These are phyloP conservation scores for Pteria penguin DNA, from an alignment of 2,888 invertebrate genomes.

Conservation along the genomic window DNA sequence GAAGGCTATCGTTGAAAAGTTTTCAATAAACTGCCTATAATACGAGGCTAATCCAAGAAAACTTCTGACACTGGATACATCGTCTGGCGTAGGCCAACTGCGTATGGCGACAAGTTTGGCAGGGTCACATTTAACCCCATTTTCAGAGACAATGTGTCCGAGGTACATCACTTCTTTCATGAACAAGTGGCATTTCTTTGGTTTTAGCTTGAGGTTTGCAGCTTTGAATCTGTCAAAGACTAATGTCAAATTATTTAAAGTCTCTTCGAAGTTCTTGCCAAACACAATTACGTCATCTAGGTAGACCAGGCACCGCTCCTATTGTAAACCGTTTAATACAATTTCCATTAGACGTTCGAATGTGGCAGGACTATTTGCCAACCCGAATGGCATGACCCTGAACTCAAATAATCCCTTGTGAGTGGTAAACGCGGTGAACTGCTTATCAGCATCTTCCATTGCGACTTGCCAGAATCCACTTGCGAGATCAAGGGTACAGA, in stretches of 20 bases:
- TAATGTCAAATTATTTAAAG: constrained; percentile 20
- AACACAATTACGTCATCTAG: constrained; percentile 50
- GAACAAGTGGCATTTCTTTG: constrained; percentile 46
- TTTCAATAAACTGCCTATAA: constrained; percentile 13
- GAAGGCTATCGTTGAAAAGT: constrained; percentile 2
- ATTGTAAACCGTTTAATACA: constrained; percentile 24
- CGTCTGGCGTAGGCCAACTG: not conserved
- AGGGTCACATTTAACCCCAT: not conserved
- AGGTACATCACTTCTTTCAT: constrained; percentile 8
- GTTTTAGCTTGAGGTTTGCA: constrained; percentile 47
- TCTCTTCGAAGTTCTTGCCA: constrained; percentile 25
- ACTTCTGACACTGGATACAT: constrained; percentile 8
- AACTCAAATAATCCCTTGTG: constrained; percentile 42
- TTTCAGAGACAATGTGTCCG: constrained; percentile 7
- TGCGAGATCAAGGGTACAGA: constrained; percentile 51
- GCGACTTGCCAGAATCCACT: constrained; percentile 55
- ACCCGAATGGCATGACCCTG: constrained; percentile 1
- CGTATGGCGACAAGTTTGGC: not conserved
- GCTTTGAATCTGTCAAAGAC: constrained; percentile 41
- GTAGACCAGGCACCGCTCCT: constrained; percentile 40
- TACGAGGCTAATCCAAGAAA: constrained; percentile 8
- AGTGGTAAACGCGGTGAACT: constrained; percentile 37
- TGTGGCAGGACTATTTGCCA: constrained; percentile 47
- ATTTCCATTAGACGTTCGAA: constrained; percentile 54
- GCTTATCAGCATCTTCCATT: constrained; percentile 28